Evolutionary conservation across 2,888 invertebrate species (phyloP).

Genomic region (Drosophila tripunctata): DNA sequence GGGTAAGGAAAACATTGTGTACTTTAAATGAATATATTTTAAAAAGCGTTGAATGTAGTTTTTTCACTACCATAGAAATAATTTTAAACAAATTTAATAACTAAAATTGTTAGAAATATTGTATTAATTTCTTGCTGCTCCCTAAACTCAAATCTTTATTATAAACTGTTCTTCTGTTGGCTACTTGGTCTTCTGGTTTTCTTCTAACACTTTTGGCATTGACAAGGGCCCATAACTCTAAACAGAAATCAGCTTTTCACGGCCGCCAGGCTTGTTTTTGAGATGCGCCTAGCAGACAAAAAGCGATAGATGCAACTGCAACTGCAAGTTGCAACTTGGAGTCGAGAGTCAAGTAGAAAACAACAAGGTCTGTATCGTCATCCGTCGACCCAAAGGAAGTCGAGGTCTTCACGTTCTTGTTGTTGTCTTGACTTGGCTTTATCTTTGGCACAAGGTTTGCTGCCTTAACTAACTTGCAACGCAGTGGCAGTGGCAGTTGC

Average conservation of each 20-base stretch:
- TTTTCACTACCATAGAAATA: neutral
- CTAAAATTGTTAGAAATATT: neutral
- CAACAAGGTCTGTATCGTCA: slow-evolving; percentile 54
- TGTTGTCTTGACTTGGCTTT: slow-evolving; percentile 26
- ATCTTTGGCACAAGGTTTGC: slow-evolving; percentile 70
- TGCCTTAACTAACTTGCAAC: slow-evolving; percentile 20
- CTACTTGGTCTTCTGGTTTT: neutral
- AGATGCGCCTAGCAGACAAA: slow-evolving; percentile 55
- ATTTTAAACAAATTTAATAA: neutral
- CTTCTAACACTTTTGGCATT: slow-evolving; percentile 41
- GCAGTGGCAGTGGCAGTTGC: slow-evolving; percentile 9
- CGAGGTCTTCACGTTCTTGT: slow-evolving; percentile 66
- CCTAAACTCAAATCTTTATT: slow-evolving; percentile 1
- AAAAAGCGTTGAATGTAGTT: no score
- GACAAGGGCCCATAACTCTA: slow-evolving; percentile 47
- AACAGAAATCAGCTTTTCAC: slow-evolving; percentile 60
- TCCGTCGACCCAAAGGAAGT: slow-evolving; percentile 76
- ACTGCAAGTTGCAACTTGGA: slow-evolving; percentile 26
- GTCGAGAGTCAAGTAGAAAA: slow-evolving; percentile 1
- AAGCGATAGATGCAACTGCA: slow-evolving; percentile 46
- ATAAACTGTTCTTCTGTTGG: neutral
- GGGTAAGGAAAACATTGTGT: no score
- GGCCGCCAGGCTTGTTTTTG: slow-evolving; percentile 47
- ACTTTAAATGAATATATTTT: no score
- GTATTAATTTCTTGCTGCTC: neutral